phyloP scores from a whole-genome alignment of 2,113 vertebrate genomes.

The Microcebus griseorufus region DNA sequence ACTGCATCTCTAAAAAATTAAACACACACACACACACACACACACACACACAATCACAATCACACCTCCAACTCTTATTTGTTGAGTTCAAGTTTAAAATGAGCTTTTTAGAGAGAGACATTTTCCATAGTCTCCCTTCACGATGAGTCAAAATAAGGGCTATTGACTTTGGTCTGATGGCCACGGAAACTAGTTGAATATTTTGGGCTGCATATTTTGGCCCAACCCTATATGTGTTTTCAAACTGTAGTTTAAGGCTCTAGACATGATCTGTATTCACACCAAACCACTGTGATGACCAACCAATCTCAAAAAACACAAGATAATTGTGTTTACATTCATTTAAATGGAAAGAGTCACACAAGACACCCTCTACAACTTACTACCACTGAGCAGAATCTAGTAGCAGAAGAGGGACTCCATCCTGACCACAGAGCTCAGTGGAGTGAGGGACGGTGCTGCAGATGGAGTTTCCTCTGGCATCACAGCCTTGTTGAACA shows the following conservation, averaged over 20 bases:
- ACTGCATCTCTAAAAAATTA: too few relatives aligned
- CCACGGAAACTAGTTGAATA: background rate
- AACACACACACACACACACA: too few relatives aligned
- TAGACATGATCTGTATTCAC: background rate
- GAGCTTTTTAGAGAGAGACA: background rate
- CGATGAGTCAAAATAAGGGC: background rate
- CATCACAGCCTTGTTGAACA: background rate
- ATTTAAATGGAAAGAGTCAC: background rate
- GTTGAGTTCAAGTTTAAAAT: background rate
- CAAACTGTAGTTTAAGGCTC: background rate
- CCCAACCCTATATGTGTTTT: background rate
- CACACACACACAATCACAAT: too few relatives aligned
- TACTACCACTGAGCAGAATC: background rate
- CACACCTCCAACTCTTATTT: background rate
- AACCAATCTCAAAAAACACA: constrained; percentile 28
- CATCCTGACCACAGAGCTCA: background rate
- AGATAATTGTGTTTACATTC: background rate
- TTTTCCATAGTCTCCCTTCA: constrained; percentile 15
- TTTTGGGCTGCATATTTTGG: background rate
- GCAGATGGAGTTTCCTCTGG: background rate
- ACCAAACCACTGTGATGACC: background rate
- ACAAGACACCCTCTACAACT: background rate
- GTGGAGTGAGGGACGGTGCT: background rate
- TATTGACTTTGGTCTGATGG: background rate
- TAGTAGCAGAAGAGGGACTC: background rate